phyloP scores from a whole-genome alignment of 2,888 invertebrate genomes.

The Philonicus albiceps region DNA sequence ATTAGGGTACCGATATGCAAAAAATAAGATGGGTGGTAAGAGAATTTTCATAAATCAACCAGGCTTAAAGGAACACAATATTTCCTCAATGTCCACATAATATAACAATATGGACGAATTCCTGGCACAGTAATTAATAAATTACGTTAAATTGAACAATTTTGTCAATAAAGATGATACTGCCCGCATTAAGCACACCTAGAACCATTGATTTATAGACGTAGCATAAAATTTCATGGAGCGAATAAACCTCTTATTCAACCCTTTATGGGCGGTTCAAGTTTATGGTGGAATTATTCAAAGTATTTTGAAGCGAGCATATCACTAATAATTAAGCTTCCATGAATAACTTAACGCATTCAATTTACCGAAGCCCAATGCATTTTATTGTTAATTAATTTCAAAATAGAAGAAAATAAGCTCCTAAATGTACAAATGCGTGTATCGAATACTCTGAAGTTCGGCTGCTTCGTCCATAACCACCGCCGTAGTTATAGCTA shows the following conservation, averaged over 20 bases:
- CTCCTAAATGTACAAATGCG: background rate
- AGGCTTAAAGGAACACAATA: background rate
- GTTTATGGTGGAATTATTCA: background rate
- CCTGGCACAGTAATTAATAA: background rate
- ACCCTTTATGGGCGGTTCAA: background rate
- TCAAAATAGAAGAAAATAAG: background rate
- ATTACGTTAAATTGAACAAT: background rate
- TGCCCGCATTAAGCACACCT: background rate
- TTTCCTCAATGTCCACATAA: background rate
- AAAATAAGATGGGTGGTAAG: too few relatives aligned
- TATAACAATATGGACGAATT: background rate
- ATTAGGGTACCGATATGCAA: too few relatives aligned
- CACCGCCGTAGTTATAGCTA: background rate
- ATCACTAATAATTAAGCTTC: background rate
- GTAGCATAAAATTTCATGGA: background rate
- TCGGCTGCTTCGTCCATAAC: background rate
- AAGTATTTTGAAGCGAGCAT: background rate
- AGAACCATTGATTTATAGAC: background rate
- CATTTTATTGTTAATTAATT: background rate
- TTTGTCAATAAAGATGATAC: background rate
- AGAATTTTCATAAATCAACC: background rate
- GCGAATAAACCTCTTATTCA: background rate
- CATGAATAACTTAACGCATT: background rate
- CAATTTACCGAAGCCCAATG: background rate
- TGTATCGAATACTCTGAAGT: background rate